Base-by-base conservation (phyloP, 35 echinoderm and acorn worm species). In the Hemicentrotus pulcherrimus region DNA sequence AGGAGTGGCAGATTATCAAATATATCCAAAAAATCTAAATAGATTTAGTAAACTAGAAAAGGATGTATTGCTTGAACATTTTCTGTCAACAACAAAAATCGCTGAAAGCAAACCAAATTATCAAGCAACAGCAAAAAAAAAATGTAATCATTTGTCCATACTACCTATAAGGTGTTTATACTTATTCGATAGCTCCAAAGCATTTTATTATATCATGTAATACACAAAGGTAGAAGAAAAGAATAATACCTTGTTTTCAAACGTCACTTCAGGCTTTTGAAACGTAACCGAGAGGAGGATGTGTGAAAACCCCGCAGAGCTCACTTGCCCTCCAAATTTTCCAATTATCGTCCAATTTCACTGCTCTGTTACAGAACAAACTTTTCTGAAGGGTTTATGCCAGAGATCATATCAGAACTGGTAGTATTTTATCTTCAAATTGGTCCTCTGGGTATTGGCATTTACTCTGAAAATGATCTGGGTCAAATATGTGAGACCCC, bases 401-500 rank as follows among this genome's bases (percentile, higher is more conserved):
- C 65, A n/a, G 28, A 78, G 65, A 78, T 78, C 65, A 78, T 78
- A 78, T 78, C 65, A 78, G 65, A 78, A 78, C 65, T 78, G 65
- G 28, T n/a, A 22, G 65, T 78, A 78, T 78, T 78, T 78, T 78
- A 78, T 78, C 65, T 78, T n/a, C 65, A 78, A 78, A 78, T 78
- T 78, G 24, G 65, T 78, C 65, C 19, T 28, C 65, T 78, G 65
- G 65, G 65, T 78, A 78, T 78, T 78, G 65, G 65, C 65, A 78
- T 78, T 78, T n/a, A 78, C 28, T 78, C 65, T 28, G 18, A 18
- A 78, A 78, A 78, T 78, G 65, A 78, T 78, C 28, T 78, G 65
- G 65, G 65, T 78, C 65, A 78, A 24, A 78, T 78, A 78, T 78
- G 65, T 78, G 65, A 78, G 65, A 78, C 65, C 65, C 65, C 65